Evolutionary conservation across 2,113 vertebrate genomes (phyloP).

Genomic region (Oryzias woworae): DNA sequence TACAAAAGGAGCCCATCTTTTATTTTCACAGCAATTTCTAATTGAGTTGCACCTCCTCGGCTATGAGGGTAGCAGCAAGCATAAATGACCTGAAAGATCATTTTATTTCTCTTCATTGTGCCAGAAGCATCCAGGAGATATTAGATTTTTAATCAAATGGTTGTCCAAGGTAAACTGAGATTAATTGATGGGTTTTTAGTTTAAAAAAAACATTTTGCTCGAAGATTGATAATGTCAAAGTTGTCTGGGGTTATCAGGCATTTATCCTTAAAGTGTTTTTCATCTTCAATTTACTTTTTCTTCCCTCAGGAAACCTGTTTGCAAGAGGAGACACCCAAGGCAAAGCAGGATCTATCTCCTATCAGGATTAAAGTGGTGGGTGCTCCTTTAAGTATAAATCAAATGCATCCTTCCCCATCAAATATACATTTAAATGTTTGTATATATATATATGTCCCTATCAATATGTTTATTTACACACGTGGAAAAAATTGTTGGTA

Average conservation of each 20-base stretch:
- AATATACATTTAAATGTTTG: too few species aligned
- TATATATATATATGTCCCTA: too few species aligned
- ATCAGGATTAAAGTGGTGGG: slow-evolving; percentile 78
- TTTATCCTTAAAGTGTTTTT: slow-evolving; percentile 18
- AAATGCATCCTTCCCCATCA: neutral
- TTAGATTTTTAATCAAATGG: slow-evolving; percentile 20
- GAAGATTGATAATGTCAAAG: neutral
- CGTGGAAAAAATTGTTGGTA: too few species aligned
- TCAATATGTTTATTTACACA: neutral
- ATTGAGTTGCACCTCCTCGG: slow-evolving; percentile 6
- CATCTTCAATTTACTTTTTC: slow-evolving; percentile 18
- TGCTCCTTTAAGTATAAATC: slow-evolving; percentile 22
- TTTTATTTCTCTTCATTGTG: slow-evolving; percentile 6
- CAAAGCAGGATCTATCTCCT: slow-evolving; percentile 74
- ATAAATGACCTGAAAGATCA: slow-evolving; percentile 8
- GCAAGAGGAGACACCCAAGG: slow-evolving; percentile 68
- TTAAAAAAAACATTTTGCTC: neutral
- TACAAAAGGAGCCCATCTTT: neutral
- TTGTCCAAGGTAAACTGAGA: slow-evolving; percentile 13
- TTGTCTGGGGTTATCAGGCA: neutral
- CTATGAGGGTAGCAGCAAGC: slow-evolving; percentile 8
- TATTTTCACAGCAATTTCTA: slow-evolving; percentile 4
- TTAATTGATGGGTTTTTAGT: slow-evolving; percentile 8
- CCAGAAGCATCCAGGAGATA: neutral
- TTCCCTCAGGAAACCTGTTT: slow-evolving; percentile 74